Conservation (phyloP, 1,140 invertebrate genomes). For the Drosophila baimaii region DNA sequence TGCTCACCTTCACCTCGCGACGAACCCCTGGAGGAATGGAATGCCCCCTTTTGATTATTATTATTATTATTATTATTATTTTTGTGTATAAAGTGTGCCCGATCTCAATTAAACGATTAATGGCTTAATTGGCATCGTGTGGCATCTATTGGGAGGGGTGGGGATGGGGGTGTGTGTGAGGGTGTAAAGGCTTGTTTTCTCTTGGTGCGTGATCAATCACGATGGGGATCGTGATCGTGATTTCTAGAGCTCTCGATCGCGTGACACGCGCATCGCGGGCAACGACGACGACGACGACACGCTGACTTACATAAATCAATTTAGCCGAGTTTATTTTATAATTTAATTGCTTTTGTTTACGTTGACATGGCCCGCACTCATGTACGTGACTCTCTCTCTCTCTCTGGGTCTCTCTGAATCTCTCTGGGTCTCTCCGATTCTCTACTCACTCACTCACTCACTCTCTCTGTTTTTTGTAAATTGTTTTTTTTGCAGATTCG, state of each 20-base stretch:
- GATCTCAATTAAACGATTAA: slow-evolving; percentile 47
- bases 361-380: slow-evolving; percentile 29
- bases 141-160: not conserved
- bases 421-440: slow-evolving; percentile 9
- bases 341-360: slow-evolving; percentile 76
- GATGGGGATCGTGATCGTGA: slow-evolving; percentile 18
- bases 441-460: slow-evolving; percentile 20
- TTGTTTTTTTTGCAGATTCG: slow-evolving; percentile 45
- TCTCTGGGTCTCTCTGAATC: not conserved
- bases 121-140: slow-evolving; percentile 32
- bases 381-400: slow-evolving; percentile 21
- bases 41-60: not conserved
- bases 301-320: slow-evolving; percentile 76
- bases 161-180: not conserved
- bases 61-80: not conserved
- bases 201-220: slow-evolving; percentile 42
- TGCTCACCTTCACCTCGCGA: slow-evolving; percentile 50
- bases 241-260: slow-evolving; percentile 27
- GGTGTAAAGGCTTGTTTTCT: not conserved
- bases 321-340: slow-evolving; percentile 75
- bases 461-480: slow-evolving; percentile 23
- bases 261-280: slow-evolving; percentile 39
- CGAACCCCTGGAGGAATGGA: slow-evolving; percentile 23
- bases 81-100: slow-evolving; percentile 23
- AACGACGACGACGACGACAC: slow-evolving; percentile 4